These are phyloP conservation scores for Lepas anatifera DNA, from an alignment of 2,888 invertebrate genomes.

Conservation along the genomic window DNA sequence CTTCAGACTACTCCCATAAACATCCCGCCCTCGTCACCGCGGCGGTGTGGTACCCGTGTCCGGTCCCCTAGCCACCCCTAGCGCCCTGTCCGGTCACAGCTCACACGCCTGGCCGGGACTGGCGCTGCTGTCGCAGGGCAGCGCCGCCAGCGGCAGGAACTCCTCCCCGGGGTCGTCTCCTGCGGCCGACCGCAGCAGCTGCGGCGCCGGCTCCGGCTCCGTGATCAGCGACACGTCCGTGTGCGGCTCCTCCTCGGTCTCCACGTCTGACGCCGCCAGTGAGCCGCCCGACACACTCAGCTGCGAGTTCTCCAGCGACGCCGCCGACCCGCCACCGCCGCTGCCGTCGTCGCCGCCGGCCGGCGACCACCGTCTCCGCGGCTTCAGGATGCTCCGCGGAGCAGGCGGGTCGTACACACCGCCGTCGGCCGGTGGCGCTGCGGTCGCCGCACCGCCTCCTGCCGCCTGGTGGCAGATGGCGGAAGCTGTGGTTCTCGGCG, in stretches of 20 bases:
- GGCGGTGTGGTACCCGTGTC: neutral
- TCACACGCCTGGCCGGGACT: neutral
- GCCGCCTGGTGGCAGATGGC: neutral
- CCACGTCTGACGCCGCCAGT: neutral
- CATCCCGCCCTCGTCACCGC: too few species aligned
- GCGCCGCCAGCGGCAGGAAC: neutral
- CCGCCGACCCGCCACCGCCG: neutral
- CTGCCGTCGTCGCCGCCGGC: neutral
- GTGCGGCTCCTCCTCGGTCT: neutral
- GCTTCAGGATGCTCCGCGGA: neutral
- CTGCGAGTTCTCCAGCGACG: too few species aligned
- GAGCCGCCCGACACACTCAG: neutral
- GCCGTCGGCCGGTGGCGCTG: neutral
- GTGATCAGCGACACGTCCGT: neutral
- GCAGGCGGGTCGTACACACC: neutral
- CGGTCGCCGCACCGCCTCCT: neutral
- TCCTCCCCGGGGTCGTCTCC: neutral
- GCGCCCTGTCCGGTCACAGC: neutral
- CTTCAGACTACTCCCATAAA: too few species aligned
- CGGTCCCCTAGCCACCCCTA: neutral
- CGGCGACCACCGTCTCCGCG: neutral
- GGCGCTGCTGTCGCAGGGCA: neutral
- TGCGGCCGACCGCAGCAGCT: too few species aligned
- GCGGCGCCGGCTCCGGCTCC: too few species aligned
- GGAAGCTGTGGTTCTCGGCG: neutral